Evolutionary conservation across 2,888 invertebrate species (phyloP).

Genomic region (Noctua janthina): DNA sequence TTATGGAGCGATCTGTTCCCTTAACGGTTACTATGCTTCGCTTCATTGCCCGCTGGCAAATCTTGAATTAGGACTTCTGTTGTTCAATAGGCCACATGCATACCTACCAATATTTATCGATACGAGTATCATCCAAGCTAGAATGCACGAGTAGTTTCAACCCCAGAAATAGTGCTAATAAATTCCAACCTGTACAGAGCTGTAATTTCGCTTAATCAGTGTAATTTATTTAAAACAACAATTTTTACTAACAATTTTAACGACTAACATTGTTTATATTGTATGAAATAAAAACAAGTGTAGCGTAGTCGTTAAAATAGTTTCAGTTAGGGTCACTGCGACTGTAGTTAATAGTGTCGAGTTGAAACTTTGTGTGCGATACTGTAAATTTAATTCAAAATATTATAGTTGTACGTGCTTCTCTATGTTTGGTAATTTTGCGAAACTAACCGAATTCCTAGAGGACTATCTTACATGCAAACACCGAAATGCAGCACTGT

Average conservation of each 20-base stretch:
- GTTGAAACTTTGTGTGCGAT: constrained; percentile 30
- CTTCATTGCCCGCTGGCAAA: background rate
- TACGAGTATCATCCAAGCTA: background rate
- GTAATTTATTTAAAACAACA: constrained; percentile 25
- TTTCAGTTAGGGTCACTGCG: constrained; percentile 38
- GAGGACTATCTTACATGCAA: constrained; percentile 3
- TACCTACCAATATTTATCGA: background rate
- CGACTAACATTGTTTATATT: constrained; percentile 21
- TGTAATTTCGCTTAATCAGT: background rate
- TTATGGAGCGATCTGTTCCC: background rate
- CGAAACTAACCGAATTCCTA: constrained; percentile 12
- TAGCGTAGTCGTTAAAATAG: constrained; percentile 47
- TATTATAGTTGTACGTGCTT: constrained; percentile 40
- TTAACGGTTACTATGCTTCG: background rate
- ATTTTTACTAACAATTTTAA: constrained; percentile 22
- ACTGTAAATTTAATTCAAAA: constrained; percentile 42
- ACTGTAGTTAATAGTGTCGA: constrained; percentile 14
- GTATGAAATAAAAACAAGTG: constrained; percentile 41
- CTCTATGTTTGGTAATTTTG: constrained; percentile 7
- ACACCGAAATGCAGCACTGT: background rate
- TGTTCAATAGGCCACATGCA: background rate
- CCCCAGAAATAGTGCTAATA: background rate
- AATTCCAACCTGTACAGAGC: background rate
- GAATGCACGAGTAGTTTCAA: background rate
- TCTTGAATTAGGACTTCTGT: background rate